Conservation (phyloP, 1,140 invertebrate species). For the Eupristina koningsbergeri region DNA sequence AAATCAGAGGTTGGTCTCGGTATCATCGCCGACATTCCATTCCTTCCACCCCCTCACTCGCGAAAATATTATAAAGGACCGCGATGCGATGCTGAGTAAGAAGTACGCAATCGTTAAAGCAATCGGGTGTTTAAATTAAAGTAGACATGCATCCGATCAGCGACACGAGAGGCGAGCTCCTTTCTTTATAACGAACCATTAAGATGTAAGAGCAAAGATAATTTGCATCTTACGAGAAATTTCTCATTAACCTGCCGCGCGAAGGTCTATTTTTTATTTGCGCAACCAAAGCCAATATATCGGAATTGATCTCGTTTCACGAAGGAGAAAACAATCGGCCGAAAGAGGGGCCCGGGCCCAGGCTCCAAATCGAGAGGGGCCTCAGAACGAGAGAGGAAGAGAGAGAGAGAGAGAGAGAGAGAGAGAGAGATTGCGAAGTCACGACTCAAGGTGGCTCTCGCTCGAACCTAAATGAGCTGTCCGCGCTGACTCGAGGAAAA, state of each 20-base stretch:
- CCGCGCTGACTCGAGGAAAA: conserved; percentile 15
- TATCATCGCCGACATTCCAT: neutral
- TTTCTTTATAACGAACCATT: conserved; percentile 33
- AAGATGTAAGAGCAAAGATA: conserved; percentile 42
- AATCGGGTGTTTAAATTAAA: conserved; percentile 25
- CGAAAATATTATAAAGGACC: neutral
- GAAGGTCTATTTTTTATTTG: conserved; percentile 27
- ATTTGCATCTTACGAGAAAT: conserved; percentile 43
- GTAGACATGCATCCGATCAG: conserved; percentile 17
- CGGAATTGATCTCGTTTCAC: conserved; percentile 33
- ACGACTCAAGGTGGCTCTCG: conserved; percentile 29
- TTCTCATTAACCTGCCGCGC: conserved; percentile 27
- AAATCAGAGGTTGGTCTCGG: neutral
- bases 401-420: neutral
- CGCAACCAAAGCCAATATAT: conserved; percentile 26
- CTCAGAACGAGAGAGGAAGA: neutral
- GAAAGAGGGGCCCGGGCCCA: neutral
- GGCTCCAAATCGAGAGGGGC: neutral
- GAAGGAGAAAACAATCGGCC: conserved; percentile 38
- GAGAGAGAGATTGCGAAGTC: conserved; percentile 31
- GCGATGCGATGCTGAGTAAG: neutral
- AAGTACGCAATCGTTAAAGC: neutral
- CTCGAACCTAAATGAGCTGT: conserved; percentile 39
- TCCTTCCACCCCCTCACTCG: neutral
- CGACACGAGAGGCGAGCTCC: neutral